A percentile compares a stretch with the other conserved stretches of the same genome.
Evolutionary conservation across 2,888 invertebrate genomes (phyloP).

Genomic region (Colostygia pectinataria): DNA sequence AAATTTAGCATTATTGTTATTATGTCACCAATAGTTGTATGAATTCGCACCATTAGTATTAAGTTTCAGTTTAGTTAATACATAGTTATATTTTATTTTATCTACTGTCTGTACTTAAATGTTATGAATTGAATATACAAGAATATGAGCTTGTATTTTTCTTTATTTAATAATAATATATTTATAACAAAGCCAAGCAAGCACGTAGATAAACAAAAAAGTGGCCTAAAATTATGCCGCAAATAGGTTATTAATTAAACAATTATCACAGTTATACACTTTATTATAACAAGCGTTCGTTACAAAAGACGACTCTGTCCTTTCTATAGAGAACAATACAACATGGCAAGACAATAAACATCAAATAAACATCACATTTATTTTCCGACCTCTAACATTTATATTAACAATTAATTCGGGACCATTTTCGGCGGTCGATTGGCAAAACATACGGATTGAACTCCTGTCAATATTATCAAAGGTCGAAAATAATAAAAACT

Average conservation of each 20-base stretch:
- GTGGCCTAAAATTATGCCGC: no score
- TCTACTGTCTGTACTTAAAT: slow-evolving; percentile 60
- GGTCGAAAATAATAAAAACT: slow-evolving; percentile 3
- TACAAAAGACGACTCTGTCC: slow-evolving; percentile 41
- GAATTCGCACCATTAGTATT: slow-evolving; percentile 33
- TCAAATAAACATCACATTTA: slow-evolving; percentile 28
- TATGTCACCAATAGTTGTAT: slow-evolving; percentile 16
- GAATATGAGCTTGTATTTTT: slow-evolving; percentile 58
- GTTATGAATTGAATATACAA: slow-evolving; percentile 63
- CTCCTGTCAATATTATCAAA: slow-evolving; percentile 16
- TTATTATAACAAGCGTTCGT: slow-evolving; percentile 62
- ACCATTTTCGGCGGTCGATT: no score
- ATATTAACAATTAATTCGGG: no score
- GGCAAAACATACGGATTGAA: no score
- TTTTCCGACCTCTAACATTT: slow-evolving; percentile 4
- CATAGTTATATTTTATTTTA: slow-evolving; percentile 58
- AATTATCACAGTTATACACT: slow-evolving; percentile 54
- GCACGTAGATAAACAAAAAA: no score
- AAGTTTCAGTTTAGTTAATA: slow-evolving; percentile 27
- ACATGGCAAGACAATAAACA: slow-evolving; percentile 21
- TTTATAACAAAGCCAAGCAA: not conserved
- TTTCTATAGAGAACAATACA: slow-evolving; percentile 12
- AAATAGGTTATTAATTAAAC: slow-evolving; percentile 34
- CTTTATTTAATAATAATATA: not conserved
- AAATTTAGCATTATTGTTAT: not conserved